phyloP scores from a whole-genome alignment of 2,888 invertebrate species.

The Nomada ferruginata region DNA sequence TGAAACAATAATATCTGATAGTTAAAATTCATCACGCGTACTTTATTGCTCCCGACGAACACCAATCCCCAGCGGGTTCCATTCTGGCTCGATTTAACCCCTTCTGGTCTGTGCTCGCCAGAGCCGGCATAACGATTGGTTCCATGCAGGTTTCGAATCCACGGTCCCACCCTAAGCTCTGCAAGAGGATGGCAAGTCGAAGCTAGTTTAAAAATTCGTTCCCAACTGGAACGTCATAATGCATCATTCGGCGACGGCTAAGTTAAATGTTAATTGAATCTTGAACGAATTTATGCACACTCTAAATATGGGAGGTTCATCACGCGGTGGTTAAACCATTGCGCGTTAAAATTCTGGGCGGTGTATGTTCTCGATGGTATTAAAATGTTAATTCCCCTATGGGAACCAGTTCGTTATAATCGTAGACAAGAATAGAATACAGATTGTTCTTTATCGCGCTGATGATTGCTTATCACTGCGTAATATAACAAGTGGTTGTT shows the following conservation, averaged over 20 bases:
- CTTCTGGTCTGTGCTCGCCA: slow-evolving; percentile 24
- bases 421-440: slow-evolving; percentile 18
- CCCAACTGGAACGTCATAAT: slow-evolving; percentile 39
- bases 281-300: slow-evolving; percentile 49
- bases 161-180: neutral
- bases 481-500: neutral
- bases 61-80: neutral
- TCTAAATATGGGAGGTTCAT: slow-evolving; percentile 47
- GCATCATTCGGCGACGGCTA: slow-evolving; percentile 31
- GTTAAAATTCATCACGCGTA: neutral
- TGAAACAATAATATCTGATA: neutral
- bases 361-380: slow-evolving; percentile 3
- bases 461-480: too few relatives aligned
- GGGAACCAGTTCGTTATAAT: slow-evolving; percentile 30
- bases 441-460: slow-evolving; percentile 18
- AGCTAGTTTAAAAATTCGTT: slow-evolving; percentile 48
- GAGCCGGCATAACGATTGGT: slow-evolving; percentile 17
- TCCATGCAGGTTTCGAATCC: slow-evolving; percentile 17
- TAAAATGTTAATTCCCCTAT: slow-evolving; percentile 41
- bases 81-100: slow-evolving; percentile 22
- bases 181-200: slow-evolving; percentile 7
- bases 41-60: slow-evolving; percentile 1
- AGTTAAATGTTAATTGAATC: slow-evolving; percentile 54
- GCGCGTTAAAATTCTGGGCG: slow-evolving; percentile 13
- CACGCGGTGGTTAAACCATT: slow-evolving; percentile 21